Evolutionary conservation across 2,888 invertebrate genomes (phyloP).

Genomic region (Microchrysa polita): DNA sequence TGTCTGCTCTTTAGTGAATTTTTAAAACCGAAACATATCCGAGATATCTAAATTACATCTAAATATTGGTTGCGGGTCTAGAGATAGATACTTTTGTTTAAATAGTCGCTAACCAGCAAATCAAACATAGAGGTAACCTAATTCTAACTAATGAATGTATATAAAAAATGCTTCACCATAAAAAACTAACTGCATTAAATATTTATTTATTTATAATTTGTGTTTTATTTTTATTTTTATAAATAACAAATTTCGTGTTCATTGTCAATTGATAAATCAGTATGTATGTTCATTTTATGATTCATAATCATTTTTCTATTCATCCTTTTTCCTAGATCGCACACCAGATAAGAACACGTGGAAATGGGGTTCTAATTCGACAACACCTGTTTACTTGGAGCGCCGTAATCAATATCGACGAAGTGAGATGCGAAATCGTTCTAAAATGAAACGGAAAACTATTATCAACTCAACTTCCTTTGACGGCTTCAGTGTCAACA

Average conservation of each 20-base stretch:
- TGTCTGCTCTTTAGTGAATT: conserved; percentile 37
- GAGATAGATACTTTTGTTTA: conserved; percentile 29
- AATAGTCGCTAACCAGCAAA: conserved; percentile 32
- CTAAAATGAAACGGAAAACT: conserved; percentile 63
- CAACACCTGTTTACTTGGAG: conserved; percentile 89
- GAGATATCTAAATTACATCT: conserved; percentile 14
- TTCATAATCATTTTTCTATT: too few relatives aligned
- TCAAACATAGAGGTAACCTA: conserved; percentile 26
- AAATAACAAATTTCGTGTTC: too few relatives aligned
- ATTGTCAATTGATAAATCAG: too few relatives aligned
- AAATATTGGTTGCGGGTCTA: conserved; percentile 40
- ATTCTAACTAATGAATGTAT: background rate
- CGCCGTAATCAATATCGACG: conserved; percentile 80
- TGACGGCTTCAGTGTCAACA: conserved; percentile 57
- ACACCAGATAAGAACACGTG: conserved; percentile 64
- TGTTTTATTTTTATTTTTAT: too few relatives aligned
- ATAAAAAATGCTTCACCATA: background rate
- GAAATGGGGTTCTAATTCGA: conserved; percentile 66
- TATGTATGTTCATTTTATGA: too few relatives aligned
- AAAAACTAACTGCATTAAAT: background rate
- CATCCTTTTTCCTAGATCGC: conserved; percentile 57
- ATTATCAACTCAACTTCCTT: conserved; percentile 60
- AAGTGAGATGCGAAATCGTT: conserved; percentile 65
- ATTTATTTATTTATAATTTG: too few relatives aligned
- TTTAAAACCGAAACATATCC: conserved; percentile 29